Percentiles rank a stretch among this genome's conserved stretches.
These are phyloP conservation scores for Sitodiplosis mosellana DNA, from an alignment of 1,140 invertebrate species.

Conservation along the genomic window DNA sequence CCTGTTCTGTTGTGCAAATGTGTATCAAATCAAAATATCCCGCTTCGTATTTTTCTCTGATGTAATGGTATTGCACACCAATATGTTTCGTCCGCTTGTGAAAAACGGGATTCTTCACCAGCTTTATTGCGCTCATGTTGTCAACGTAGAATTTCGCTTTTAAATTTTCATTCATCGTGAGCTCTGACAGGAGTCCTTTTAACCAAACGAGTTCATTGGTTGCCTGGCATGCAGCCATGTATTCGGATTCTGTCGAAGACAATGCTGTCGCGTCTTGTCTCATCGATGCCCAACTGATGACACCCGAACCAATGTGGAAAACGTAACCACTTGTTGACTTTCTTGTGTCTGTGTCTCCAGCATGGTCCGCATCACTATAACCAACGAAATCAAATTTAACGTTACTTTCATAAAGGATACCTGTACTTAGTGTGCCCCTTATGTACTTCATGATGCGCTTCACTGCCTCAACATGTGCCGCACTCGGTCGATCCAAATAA, in stretches of 20 bases:
- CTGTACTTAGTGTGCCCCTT: constrained; percentile 18
- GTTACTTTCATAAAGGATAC: constrained; percentile 4
- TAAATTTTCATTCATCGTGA: background rate
- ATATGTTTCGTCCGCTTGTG: constrained; percentile 10
- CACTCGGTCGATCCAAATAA: constrained; percentile 19
- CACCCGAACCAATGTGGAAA: constrained; percentile 2
- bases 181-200: background rate
- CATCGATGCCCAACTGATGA: constrained; percentile 10
- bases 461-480: constrained; percentile 18
- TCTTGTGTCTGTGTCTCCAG: constrained; percentile 12
- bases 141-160: constrained; percentile 6
- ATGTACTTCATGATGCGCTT: constrained; percentile 24
- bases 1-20: constrained; percentile 7
- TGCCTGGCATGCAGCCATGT: constrained; percentile 14
- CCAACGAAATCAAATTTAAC: constrained; percentile 2
- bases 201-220: constrained; percentile 12
- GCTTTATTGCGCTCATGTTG: constrained; percentile 10
- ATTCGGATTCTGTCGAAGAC: constrained; percentile 25
- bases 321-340: constrained; percentile 18
- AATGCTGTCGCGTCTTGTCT: constrained; percentile 12
- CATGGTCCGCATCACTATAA: constrained; percentile 20
- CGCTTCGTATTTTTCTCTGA: constrained; percentile 7
- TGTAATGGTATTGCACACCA: constrained; percentile 11
- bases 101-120: constrained; percentile 9
- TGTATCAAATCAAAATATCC: constrained; percentile 6